These are phyloP conservation scores for Drosophila nigromelanica DNA, from an alignment of 1,140 invertebrate species.

Conservation along the genomic window DNA sequence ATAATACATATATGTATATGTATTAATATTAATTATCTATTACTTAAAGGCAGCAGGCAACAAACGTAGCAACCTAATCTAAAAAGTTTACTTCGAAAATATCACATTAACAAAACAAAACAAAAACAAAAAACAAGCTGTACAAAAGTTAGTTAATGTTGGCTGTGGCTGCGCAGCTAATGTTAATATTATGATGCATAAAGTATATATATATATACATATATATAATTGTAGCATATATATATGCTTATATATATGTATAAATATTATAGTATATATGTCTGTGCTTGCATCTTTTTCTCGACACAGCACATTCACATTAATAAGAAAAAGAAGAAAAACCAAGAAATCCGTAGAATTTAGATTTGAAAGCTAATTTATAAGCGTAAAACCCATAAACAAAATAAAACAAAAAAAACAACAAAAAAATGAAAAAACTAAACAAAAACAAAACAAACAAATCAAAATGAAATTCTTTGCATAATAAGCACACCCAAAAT, in stretches of 20 bases:
- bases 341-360: constrained; percentile 56
- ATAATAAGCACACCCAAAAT: constrained; percentile 50
- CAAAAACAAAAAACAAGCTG: too few relatives aligned
- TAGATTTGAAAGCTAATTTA: constrained; percentile 66
- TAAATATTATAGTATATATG: constrained; percentile 55
- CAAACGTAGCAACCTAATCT: too few relatives aligned
- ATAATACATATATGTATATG: too few relatives aligned
- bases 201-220: constrained; percentile 59
- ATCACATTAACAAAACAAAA: too few relatives aligned
- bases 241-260: constrained; percentile 51
- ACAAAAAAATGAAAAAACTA: constrained; percentile 17
- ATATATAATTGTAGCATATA: constrained; percentile 46
- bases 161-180: constrained; percentile 40
- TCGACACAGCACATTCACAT: constrained; percentile 61
- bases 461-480: constrained; percentile 70
- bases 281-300: constrained; percentile 69
- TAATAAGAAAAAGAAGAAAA: constrained; percentile 38
- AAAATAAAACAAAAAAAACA: constrained; percentile 34
- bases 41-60: too few relatives aligned
- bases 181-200: constrained; percentile 47
- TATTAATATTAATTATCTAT: too few relatives aligned
- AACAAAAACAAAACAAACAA: constrained; percentile 36
- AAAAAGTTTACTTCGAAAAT: too few relatives aligned
- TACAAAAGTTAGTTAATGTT: too few relatives aligned
- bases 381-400: constrained; percentile 65